These are phyloP conservation scores for Cololabis saira DNA, from an alignment of 2,113 vertebrate species.

Conservation along the genomic window DNA sequence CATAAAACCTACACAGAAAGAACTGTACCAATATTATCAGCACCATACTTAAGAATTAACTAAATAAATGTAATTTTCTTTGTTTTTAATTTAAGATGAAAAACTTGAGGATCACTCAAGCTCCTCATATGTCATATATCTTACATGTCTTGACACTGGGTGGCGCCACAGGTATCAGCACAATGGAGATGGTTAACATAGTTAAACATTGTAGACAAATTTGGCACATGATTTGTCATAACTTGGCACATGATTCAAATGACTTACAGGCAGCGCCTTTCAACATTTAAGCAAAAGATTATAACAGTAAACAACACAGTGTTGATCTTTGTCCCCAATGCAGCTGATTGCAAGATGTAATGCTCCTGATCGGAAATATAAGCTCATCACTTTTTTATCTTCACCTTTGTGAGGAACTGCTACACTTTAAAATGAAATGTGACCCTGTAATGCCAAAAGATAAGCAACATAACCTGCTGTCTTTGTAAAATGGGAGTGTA, in stretches of 20 bases:
- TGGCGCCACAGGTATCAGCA: slow-evolving; percentile 43
- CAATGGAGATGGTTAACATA: not conserved
- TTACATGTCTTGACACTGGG: slow-evolving; percentile 39
- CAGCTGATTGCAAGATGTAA: no score
- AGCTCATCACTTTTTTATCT: no score
- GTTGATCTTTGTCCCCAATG: no score
- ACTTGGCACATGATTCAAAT: slow-evolving; percentile 6
- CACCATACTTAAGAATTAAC: no score
- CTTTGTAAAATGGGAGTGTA: no score
- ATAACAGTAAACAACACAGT: not conserved
- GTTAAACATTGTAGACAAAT: not conserved
- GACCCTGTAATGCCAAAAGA: no score
- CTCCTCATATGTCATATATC: not conserved
- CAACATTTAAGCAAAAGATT: not conserved
- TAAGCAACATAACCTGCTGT: no score
- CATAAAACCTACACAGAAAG: no score
- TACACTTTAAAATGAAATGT: no score
- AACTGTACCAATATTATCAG: no score
- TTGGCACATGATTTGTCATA: slow-evolving; percentile 3
- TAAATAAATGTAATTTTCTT: not conserved
- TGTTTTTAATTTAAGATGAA: not conserved
- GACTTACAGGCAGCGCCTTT: not conserved
- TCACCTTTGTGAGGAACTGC: no score
- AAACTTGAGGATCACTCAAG: not conserved
- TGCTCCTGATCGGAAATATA: no score